Base-by-base conservation (phyloP, 1,140 invertebrate species). In the Neodiprion lecontei region DNA sequence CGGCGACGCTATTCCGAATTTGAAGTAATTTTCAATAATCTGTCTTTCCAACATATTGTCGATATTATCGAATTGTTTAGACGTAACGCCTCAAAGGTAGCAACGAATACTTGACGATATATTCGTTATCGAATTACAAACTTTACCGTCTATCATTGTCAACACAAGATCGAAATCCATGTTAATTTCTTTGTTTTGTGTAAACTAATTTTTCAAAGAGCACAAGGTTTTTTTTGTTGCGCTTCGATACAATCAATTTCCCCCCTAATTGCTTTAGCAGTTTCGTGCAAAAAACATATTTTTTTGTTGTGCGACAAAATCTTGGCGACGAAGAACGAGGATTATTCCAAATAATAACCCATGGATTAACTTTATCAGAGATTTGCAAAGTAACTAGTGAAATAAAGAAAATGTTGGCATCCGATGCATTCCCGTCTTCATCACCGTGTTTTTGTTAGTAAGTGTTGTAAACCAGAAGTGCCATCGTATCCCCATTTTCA, bases 51-150 rank as follows among this genome's bases (percentile, higher is more conserved):
- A 17, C 67, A 80, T 72, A 71, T 47, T 47, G 67, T 81, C 72
- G 14, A 86, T 75, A 67, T 84, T 77, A 72, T 89, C 88, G 72
- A 88, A 86, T n/a, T 84, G 72, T 82, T 84, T 88, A 1, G 83
- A 84, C 61, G 81, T 86, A 23, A 78, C 86, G 88, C 49, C 17
- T 21, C 17, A 0, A 21, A 88, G 81, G 73, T 85, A 88, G 73
- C 87, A 89, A 14, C 79, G 77, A 66, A 74, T 76, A n/a, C 86
- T 80, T 17, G 85, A 89, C 73, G 68, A 78, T 53, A 82, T 88
- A 0, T 72, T 72, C 12, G 83, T 86, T 40, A 84, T 72, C 10
- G 83, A 83, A 77, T 89, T 88, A 66, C 83, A 86, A 9, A 88
- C 84, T 21, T 21, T 21, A 21, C 17, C 17, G 17, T 21, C 17